A percentile compares a stretch with the other conserved stretches of the same genome.
Evolutionary conservation across 2,888 invertebrate species (phyloP).

Genomic region (Belgica antarctica): DNA sequence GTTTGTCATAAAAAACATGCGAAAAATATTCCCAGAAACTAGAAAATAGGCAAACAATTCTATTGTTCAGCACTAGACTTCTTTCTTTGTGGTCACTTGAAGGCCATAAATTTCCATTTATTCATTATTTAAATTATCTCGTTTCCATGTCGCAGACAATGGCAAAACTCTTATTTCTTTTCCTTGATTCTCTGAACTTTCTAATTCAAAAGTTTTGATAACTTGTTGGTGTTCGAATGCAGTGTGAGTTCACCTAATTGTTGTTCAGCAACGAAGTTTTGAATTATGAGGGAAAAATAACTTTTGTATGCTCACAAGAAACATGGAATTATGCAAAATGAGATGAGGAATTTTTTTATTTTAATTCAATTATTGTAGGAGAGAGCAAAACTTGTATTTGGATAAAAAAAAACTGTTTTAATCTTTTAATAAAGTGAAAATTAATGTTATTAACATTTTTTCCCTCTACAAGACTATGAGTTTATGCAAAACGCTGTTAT

Average conservation of each 20-base stretch:
- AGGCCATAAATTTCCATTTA: background rate
- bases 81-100: constrained; percentile 21
- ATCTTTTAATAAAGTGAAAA: constrained; percentile 42
- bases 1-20: background rate
- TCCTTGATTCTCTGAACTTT: background rate
- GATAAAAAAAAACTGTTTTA: constrained; percentile 19
- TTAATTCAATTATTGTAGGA: background rate
- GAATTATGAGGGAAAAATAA: background rate
- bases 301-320: background rate
- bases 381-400: background rate
- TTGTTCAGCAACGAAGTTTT: background rate
- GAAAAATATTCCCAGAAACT: background rate
- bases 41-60: background rate
- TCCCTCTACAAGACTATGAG: background rate
- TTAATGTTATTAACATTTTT: constrained; percentile 37
- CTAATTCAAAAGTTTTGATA: constrained; percentile 27
- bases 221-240: constrained; percentile 36
- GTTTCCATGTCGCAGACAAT: background rate
- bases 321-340: background rate
- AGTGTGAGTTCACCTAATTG: background rate
- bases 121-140: constrained; percentile 1
- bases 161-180: background rate
- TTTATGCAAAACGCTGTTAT: constrained; percentile 20
- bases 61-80: background rate
- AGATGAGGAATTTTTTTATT: constrained; percentile 5